Evolutionary conservation across 2,797 vertebrate genomes (phyloP), one percentile per base, ranked within the genome.

Genomic region (Enteromius afrohamiltoni): DNA sequence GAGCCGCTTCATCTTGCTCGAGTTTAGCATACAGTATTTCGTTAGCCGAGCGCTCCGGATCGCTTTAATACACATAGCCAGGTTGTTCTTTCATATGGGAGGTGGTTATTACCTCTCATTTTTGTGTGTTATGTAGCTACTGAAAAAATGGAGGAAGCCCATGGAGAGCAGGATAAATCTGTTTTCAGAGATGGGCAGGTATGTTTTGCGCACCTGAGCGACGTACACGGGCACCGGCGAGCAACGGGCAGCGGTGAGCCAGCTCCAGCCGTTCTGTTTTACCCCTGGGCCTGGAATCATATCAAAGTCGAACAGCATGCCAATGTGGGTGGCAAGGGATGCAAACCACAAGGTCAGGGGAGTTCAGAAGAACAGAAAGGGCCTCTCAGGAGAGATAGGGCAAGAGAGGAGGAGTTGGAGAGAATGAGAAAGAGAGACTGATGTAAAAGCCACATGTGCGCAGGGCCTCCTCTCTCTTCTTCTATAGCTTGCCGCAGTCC

Each of bases 1-100:
- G 83, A 92, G 92, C 91, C 86, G 84, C 92, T 91, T 89, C 80
- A 67, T 60, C 86, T 89, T 90, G 89, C 91, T 91, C 86, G 86
- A 85, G 88, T 88, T 88, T 83, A 89, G 85, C 81, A 79, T 86
- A 86, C 82, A 82, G 84, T 81, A 87, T 83, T 85, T 84, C 45
- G 69, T 87, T 87, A 87, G 34, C 70, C 34, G 71, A 83, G 79
- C 3, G 67, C 68, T 83, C 67, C 74, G 45, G 65, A 83, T 85
- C 80, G 80, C 77, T 60, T 75, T 77, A 84, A 74, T 84, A 84
- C 74, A 85, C 60, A 40, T 73, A 23, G 29, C 71, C 40, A 68
- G 58, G 77, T 78, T 87, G 85, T 84, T 84, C 71, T 78, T 89
- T 86, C 55, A 79, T 88, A 42, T 55, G 11, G 78, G 34, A 47